Conservation (phyloP, 2,113 vertebrate genomes). For the Isurus oxyrinchus region DNA sequence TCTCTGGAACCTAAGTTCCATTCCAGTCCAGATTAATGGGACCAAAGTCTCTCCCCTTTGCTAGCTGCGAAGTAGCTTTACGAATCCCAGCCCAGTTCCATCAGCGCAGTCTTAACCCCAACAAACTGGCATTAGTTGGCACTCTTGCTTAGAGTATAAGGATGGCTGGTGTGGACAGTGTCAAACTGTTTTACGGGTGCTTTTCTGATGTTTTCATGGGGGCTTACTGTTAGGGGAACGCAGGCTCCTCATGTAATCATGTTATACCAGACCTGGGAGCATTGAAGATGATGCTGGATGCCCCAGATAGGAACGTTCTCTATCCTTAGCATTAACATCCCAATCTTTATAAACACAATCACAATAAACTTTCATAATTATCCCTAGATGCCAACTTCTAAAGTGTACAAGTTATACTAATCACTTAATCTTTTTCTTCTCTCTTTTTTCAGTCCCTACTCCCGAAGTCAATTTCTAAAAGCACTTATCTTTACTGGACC, state of each 20-base stretch:
- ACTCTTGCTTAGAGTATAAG: neutral
- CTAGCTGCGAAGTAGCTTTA: neutral
- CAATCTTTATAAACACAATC: neutral
- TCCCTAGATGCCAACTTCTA: constrained; percentile 8
- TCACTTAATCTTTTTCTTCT: neutral
- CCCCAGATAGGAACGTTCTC: neutral
- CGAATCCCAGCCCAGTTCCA: neutral
- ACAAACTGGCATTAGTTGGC: neutral
- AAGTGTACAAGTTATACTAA: neutral
- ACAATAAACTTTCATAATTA: neutral
- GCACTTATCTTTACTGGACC: constrained; percentile 1
- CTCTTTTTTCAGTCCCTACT: neutral
- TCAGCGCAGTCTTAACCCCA: neutral
- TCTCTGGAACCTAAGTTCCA: neutral
- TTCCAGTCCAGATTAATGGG: neutral
- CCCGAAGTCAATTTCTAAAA: neutral
- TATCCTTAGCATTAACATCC: neutral
- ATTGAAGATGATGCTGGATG: neutral
- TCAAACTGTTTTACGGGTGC: neutral
- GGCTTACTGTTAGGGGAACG: neutral
- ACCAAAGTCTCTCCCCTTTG: neutral
- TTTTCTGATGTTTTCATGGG: neutral
- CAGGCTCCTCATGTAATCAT: neutral
- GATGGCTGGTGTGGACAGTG: neutral
- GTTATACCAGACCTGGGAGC: neutral